Percentiles rank a stretch among this genome's conserved stretches.
Conservation (phyloP, 2,888 invertebrate species). For the Eremobia ochroleuca region DNA sequence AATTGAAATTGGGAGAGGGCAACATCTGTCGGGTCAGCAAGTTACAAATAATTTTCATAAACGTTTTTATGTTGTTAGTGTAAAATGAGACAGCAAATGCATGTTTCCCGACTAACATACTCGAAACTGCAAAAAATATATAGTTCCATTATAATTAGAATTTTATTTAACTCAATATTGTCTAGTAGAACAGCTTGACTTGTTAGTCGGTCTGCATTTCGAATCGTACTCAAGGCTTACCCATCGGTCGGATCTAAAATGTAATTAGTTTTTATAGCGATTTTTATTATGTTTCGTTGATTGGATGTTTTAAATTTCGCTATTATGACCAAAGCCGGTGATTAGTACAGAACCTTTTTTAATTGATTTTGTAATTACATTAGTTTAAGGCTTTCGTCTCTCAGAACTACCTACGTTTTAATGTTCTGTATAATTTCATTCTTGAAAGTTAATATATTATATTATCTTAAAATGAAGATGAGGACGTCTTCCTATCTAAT, state of each 20-base stretch:
- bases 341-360: slow-evolving; percentile 64
- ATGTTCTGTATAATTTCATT: not conserved
- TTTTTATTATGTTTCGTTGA: slow-evolving; percentile 70
- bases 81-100: not conserved
- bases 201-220: slow-evolving; percentile 56
- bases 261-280: slow-evolving; percentile 70
- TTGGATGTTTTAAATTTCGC: slow-evolving; percentile 70
- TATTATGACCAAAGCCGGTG: slow-evolving; percentile 63
- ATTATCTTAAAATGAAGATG: slow-evolving; percentile 17
- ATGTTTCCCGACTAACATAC: not conserved
- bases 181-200: slow-evolving; percentile 37
- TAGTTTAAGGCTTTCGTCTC: slow-evolving; percentile 23
- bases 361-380: slow-evolving; percentile 57
- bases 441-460: slow-evolving; percentile 1
- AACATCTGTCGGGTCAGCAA: too few relatives aligned
- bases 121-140: not conserved
- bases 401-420: not conserved
- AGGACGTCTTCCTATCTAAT: slow-evolving; percentile 11
- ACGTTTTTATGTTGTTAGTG: too few relatives aligned
- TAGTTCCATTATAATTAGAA: slow-evolving; percentile 3
- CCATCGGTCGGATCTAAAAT: slow-evolving; percentile 61
- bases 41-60: not conserved
- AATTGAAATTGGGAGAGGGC: too few relatives aligned
- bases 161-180: slow-evolving; percentile 18
- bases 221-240: slow-evolving; percentile 62